Percentiles rank a stretch among this genome's conserved stretches.
phyloP scores from a whole-genome alignment of 2,113 vertebrate genomes.

The Crotophaga sulcirostris region DNA sequence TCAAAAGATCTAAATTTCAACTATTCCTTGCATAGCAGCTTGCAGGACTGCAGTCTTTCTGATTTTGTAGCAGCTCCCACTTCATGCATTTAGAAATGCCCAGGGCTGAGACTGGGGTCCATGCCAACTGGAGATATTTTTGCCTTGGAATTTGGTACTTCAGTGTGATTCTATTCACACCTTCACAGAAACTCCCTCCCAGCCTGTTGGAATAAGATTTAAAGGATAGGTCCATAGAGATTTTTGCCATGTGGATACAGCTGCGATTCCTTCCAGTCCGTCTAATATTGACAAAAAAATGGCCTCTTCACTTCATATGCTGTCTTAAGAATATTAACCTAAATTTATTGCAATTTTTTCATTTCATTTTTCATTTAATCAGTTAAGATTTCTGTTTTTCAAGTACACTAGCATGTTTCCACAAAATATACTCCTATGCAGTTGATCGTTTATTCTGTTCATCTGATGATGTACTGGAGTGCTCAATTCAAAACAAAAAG shows the following conservation, averaged over 20 bases:
- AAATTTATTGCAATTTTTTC: neutral
- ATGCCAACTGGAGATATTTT: neutral
- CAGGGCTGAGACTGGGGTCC: neutral
- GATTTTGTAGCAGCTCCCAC: neutral
- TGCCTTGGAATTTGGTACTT: neutral
- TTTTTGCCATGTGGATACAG: neutral
- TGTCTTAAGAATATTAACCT: neutral
- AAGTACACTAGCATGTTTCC: neutral
- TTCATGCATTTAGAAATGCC: neutral
- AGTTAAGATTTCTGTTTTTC: neutral
- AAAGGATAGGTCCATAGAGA: neutral
- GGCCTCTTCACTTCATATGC: neutral
- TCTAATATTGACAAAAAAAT: neutral
- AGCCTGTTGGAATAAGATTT: neutral
- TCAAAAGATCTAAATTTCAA: neutral
- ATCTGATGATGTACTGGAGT: neutral
- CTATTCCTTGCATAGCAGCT: neutral
- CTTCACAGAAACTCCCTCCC: neutral
- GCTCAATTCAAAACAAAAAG: slow-evolving; percentile 26
- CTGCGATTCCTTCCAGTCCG: neutral
- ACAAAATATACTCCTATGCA: neutral
- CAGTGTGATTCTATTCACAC: rapidly evolving
- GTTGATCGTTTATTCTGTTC: neutral
- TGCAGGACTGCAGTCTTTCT: neutral
- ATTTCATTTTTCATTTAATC: neutral